These are phyloP conservation scores for Ictalurus punctatus DNA, from an alignment of 2,113 vertebrate genomes.

Conservation along the genomic window DNA sequence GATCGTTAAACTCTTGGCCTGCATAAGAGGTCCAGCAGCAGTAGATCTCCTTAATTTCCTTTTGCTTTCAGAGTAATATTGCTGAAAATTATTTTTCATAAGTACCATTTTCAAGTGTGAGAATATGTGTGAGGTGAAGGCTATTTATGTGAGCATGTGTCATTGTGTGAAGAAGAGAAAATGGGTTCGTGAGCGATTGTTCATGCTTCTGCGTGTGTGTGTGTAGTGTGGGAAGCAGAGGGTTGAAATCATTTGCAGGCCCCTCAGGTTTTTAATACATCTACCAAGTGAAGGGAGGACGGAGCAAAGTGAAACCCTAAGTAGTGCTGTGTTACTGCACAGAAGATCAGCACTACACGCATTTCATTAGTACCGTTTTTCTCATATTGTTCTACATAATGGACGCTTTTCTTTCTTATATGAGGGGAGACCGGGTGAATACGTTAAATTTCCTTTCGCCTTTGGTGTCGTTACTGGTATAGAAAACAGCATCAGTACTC, in stretches of 20 bases:
- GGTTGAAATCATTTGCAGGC: slow-evolving; percentile 45
- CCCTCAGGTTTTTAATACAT: slow-evolving; percentile 47
- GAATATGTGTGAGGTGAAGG: slow-evolving; percentile 46
- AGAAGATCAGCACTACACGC: neutral
- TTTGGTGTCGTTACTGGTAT: neutral
- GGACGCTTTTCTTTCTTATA: slow-evolving; percentile 9
- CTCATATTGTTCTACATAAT: neutral
- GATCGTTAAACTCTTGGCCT: neutral
- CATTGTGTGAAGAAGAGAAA: slow-evolving; percentile 48
- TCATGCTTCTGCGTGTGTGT: slow-evolving; percentile 30
- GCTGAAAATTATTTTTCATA: slow-evolving; percentile 30
- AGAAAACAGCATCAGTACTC: neutral
- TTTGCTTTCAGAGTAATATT: slow-evolving; percentile 19
- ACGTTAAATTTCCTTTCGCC: neutral
- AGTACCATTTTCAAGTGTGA: slow-evolving; percentile 37
- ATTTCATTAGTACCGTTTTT: neutral
- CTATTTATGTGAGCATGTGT: slow-evolving; percentile 49
- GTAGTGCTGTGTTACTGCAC: neutral
- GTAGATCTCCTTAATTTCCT: neutral
- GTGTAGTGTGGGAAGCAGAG: slow-evolving; percentile 22
- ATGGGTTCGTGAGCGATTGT: slow-evolving; percentile 39
- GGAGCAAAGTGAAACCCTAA: slow-evolving; percentile 4
- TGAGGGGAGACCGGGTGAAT: neutral
- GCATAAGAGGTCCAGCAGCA: neutral
- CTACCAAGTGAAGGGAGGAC: slow-evolving; percentile 29